Percentiles rank a stretch among this genome's conserved stretches.
phyloP scores from a whole-genome alignment of 2,113 vertebrate species.

The Stegostoma tigrinum region DNA sequence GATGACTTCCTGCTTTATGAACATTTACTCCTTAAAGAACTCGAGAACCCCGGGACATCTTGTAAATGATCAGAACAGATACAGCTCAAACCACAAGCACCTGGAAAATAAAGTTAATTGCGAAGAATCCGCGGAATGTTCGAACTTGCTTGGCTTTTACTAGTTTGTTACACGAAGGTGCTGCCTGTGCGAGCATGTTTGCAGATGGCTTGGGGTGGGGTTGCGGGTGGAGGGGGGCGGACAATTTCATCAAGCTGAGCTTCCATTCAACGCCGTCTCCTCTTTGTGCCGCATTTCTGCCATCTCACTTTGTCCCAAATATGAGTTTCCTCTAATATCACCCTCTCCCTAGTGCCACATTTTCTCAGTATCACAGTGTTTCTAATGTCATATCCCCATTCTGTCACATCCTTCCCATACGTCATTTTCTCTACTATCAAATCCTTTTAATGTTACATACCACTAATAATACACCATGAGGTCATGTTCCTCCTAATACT shows the following conservation, averaged over 20 bases:
- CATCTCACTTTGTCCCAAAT: not conserved
- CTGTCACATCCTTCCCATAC: not conserved
- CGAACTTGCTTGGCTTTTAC: not conserved
- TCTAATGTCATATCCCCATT: not conserved
- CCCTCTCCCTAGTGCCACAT: not conserved
- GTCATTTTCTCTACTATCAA: not conserved
- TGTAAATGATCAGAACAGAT: slow-evolving; percentile 31
- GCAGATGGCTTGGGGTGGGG: not conserved
- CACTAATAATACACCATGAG: no score
- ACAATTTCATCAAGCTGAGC: not conserved
- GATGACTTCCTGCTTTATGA: slow-evolving; percentile 2
- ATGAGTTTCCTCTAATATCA: not conserved
- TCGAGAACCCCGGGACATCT: not conserved
- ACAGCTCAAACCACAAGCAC: not conserved
- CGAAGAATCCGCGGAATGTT: slow-evolving; percentile 26
- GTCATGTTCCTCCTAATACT: not conserved
- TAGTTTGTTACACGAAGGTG: slow-evolving; percentile 3
- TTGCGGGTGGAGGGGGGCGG: no score
- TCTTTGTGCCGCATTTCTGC: not conserved
- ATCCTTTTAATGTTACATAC: not conserved
- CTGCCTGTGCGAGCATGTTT: not conserved
- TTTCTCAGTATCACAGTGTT: not conserved
- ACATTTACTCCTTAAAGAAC: not conserved
- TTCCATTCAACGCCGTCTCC: not conserved
- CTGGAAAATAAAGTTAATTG: slow-evolving; percentile 16